Conservation (phyloP, 1,140 invertebrate species). For the Aphaenogaster rudis region DNA sequence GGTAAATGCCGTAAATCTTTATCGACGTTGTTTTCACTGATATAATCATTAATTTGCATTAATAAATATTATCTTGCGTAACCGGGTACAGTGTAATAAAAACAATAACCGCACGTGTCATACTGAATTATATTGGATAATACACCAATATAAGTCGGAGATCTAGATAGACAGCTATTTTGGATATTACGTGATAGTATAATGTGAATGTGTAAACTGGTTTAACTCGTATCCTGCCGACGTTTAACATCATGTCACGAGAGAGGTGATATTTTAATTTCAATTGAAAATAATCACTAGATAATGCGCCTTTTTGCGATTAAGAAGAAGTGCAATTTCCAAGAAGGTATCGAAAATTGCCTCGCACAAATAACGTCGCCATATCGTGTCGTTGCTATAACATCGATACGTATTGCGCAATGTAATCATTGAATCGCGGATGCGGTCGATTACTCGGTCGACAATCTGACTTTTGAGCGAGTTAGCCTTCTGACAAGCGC, state of each 20-base stretch:
- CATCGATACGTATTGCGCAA: conserved; percentile 32
- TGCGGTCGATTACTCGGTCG: conserved; percentile 40
- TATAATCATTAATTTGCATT: conserved; percentile 1
- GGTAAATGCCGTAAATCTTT: conserved; percentile 8
- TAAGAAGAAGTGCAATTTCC: neutral
- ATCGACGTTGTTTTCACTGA: neutral
- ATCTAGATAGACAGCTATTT: conserved; percentile 1
- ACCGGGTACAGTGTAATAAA: neutral
- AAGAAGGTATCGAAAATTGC: neutral
- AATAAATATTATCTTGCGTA: conserved; percentile 23
- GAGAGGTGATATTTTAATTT: neutral
- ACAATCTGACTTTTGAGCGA: conserved; percentile 41
- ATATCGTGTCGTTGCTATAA: neutral
- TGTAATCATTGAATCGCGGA: conserved; percentile 19
- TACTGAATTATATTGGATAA: conserved; percentile 31
- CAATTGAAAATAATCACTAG: neutral
- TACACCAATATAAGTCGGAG: conserved; percentile 4
- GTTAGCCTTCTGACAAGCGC: conserved; percentile 27
- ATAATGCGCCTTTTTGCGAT: neutral
- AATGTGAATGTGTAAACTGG: conserved; percentile 31
- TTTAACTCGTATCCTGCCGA: neutral
- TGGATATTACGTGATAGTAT: neutral
- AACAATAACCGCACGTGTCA: conserved; percentile 22
- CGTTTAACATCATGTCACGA: neutral
- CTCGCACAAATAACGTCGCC: neutral